Conservation (phyloP, 2,113 vertebrate species). For the Girardinichthys multiradiatus region DNA sequence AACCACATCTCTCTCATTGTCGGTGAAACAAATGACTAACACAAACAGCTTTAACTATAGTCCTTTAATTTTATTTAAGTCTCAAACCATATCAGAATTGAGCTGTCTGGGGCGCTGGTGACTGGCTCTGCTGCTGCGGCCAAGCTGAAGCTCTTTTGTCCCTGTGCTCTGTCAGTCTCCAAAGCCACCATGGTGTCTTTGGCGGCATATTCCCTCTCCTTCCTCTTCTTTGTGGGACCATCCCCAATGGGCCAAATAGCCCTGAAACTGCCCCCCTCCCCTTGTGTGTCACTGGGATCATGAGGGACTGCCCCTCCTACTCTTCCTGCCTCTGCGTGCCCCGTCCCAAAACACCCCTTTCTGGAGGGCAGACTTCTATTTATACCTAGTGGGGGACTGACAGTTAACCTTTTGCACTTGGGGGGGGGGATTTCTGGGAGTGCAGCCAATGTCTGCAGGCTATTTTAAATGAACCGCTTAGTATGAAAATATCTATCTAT, state of each 20-base stretch:
- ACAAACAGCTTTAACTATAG: conserved; percentile 31
- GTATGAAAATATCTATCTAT: conserved; percentile 23
- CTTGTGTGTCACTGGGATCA: conserved; percentile 63
- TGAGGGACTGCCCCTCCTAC: conserved; percentile 39
- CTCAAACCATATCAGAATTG: conserved; percentile 29
- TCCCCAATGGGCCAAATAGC: conserved; percentile 7
- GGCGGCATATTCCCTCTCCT: conserved; percentile 44
- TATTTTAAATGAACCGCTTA: conserved; percentile 55
- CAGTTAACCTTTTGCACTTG: conserved; percentile 82
- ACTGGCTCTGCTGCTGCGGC: conserved; percentile 63
- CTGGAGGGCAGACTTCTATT: conserved; percentile 77
- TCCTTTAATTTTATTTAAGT: conserved; percentile 22
- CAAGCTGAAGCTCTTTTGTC: conserved; percentile 68
- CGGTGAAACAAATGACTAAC: conserved; percentile 27
- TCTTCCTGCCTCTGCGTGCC: conserved; percentile 35
- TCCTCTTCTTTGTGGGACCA: conserved; percentile 30
- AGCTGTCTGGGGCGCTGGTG: conserved; percentile 40
- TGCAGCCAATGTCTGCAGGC: conserved; percentile 69
- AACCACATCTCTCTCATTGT: background rate
- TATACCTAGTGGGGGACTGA: conserved; percentile 81
- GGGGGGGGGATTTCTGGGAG: conserved; percentile 75
- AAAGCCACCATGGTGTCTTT: conserved; percentile 58
- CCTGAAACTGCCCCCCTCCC: conserved; percentile 46
- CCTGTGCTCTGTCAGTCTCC: conserved; percentile 56
- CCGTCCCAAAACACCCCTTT: conserved; percentile 69